phyloP scores from a whole-genome alignment of 35 echinoderm and acorn worm species.

The Anneissia japonica region DNA sequence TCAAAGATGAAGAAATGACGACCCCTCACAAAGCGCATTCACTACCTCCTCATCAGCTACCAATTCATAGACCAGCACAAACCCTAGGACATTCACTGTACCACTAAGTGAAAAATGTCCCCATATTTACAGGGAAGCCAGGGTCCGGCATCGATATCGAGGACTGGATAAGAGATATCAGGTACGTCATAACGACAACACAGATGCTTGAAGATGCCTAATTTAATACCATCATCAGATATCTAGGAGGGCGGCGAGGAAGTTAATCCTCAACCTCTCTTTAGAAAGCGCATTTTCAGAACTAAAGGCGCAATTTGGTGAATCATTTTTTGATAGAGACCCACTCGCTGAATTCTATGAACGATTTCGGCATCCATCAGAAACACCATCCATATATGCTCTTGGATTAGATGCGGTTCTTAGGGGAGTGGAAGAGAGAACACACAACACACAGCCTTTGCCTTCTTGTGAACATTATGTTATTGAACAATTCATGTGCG shows the following conservation, averaged over 20 bases:
- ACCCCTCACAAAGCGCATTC: no score
- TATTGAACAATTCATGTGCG: constrained; percentile 14
- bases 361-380: not conserved
- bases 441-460: not conserved
- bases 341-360: constrained; percentile 36
- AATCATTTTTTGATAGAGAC: not conserved
- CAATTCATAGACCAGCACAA: no score
- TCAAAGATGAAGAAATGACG: no score
- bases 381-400: not conserved
- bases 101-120: no score
- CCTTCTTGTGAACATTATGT: not conserved
- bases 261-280: constrained; percentile 14
- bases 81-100: no score
- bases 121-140: no score
- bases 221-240: constrained; percentile 20
- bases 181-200: no score
- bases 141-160: no score
- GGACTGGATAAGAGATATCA: no score
- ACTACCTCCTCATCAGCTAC: no score
- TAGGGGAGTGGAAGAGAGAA: not conserved
- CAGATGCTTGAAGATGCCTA: not conserved
- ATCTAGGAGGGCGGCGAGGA: constrained; percentile 28
- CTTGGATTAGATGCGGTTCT: not conserved
- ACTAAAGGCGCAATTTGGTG: constrained; percentile 22
- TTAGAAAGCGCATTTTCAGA: not conserved